Evolutionary conservation across 1,140 invertebrate genomes (phyloP).

Genomic region (Drosophila suzukii): DNA sequence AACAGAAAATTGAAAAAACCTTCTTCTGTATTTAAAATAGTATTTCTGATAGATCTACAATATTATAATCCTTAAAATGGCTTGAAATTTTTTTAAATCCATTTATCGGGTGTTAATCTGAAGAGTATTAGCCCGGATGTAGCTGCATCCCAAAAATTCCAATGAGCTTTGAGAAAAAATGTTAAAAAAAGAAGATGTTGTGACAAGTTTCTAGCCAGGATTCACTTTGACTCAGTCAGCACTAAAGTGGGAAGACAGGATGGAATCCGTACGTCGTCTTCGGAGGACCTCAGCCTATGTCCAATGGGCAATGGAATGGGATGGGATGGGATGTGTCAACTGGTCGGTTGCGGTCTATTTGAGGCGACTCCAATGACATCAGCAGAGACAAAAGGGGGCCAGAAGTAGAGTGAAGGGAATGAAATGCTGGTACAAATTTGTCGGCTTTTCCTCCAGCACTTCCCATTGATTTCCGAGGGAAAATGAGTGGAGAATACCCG

Average conservation of each 20-base stretch:
- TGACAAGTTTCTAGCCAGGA: constrained; percentile 19
- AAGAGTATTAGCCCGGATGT: neutral
- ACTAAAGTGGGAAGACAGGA: constrained; percentile 24
- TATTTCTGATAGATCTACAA: no score
- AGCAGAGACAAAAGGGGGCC: constrained; percentile 32
- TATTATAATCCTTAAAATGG: no score
- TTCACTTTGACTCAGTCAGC: constrained; percentile 27
- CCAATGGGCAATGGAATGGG: neutral
- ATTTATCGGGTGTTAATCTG: neutral
- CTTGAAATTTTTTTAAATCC: no score
- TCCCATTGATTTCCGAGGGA: constrained; percentile 12
- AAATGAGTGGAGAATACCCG: constrained; percentile 12
- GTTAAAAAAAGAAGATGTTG: neutral
- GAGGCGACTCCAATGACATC: constrained; percentile 62
- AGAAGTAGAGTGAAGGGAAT: neutral
- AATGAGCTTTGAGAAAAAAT: neutral
- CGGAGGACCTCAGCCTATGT: constrained; percentile 11
- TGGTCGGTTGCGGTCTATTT: constrained; percentile 66
- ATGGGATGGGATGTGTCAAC: constrained; percentile 19
- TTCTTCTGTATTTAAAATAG: no score
- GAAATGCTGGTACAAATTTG: constrained; percentile 40
- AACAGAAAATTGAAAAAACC: no score
- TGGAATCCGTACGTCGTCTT: constrained; percentile 4
- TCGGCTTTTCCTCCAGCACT: neutral
- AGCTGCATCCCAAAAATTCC: neutral